Evolutionary conservation across 1,140 invertebrate species (phyloP).

Genomic region (Drosophila lowei): DNA sequence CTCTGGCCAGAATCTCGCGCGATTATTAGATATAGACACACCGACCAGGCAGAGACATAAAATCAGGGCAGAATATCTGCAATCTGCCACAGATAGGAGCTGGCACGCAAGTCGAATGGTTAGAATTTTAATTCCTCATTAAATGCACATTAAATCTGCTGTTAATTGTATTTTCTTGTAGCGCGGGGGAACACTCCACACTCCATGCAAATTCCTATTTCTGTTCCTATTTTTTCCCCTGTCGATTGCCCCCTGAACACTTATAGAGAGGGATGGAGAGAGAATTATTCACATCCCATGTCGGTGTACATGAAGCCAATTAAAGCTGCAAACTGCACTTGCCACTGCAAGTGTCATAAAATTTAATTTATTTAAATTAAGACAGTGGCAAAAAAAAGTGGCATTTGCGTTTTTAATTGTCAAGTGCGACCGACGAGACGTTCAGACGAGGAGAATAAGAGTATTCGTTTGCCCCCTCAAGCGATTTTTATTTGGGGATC

Average conservation of each 20-base stretch:
- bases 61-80: conserved; percentile 15
- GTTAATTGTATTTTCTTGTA: conserved; percentile 61
- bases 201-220: conserved; percentile 38
- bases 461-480: neutral
- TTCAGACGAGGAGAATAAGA: neutral
- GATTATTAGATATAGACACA: conserved; percentile 36
- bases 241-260: conserved; percentile 27
- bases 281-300: conserved; percentile 35
- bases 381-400: conserved; percentile 70
- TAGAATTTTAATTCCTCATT: conserved; percentile 45
- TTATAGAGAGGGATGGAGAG: neutral
- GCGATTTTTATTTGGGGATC: too few species aligned
- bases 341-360: conserved; percentile 70
- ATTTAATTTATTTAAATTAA: conserved; percentile 82
- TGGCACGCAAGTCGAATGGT: conserved; percentile 42
- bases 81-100: conserved; percentile 13
- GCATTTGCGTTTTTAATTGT: conserved; percentile 79
- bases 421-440: conserved; percentile 22
- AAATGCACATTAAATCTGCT: conserved; percentile 47
- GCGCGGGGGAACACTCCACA: neutral
- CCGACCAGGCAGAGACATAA: conserved; percentile 57
- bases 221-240: conserved; percentile 22
- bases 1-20: conserved; percentile 8
- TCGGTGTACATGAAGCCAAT: conserved; percentile 76
- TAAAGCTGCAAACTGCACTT: conserved; percentile 62